Evolutionary conservation across 2,113 vertebrate genomes (phyloP), one percentile per base, ranked within the genome.

Genomic region (Ochotona princeps): DNA sequence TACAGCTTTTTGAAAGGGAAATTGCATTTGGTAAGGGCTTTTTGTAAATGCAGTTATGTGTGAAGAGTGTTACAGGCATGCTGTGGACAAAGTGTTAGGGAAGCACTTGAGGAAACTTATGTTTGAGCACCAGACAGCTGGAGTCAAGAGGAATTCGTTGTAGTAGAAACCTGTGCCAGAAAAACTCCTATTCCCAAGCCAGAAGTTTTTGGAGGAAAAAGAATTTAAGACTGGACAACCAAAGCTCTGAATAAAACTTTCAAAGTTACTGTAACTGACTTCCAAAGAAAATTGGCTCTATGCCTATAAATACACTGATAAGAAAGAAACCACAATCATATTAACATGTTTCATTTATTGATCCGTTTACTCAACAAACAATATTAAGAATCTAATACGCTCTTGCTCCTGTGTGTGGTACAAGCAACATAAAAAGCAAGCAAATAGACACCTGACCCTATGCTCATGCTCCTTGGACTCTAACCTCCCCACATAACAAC

Each of bases 1-100:
- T 70, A 63, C 81, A 91, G 67, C 84, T 94, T 94, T 78, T 90
- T 87, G 83, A 94, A 93, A 92, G n/a, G 65, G 61, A 95, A 95
- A 90, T 38, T 74, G 73, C 87, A 44, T 87, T 92, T 49, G 32
- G 12, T 83, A 84, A 93, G 87, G 54, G 76, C n/a, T 94, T 91
- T 91, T 85, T 74, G 72, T 61, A 84, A 95, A 88, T 90, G 92
- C 76, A 95, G 95, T 95, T 94, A 83, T 75, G 65, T 90, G 61
- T 95, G 85, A 63, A 90, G 84, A 96, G 61, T 66, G 73, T 72
- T 83, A 65, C 47, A 76, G 54, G 20, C 63, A 80, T 63, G 67
- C 70, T 72, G 49, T 76, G 91, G 95, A 93, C 89, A 92, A 91
- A 93, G 69, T 94, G 63, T 83, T 87, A 47, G 78, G 76, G 84